Evolutionary conservation across 2,888 invertebrate genomes (phyloP), one percentile per base, ranked within the genome.

Genomic region (Tiliacea citrago): DNA sequence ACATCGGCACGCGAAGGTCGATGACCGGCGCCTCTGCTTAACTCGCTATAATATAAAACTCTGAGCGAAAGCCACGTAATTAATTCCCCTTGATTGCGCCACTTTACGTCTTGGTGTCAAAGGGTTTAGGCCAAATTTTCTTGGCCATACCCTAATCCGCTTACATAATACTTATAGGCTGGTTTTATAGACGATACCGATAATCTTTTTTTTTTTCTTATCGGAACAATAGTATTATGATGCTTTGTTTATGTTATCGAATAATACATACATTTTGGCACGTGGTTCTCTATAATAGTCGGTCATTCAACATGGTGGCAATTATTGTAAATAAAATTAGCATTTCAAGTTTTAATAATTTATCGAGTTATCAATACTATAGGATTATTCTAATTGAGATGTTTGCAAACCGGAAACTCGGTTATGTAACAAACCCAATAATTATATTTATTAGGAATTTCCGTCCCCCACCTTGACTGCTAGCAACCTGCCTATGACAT

Each of bases 1-100:
- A 85, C 91, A 88, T 91, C 88, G 92, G 89, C 94, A 90, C 90
- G 93, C 92, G 76, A 90, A 89, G 95, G 92, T 95, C 92, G 92
- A 89, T 88, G 95, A 93, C 94, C 95, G 91, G 88, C 90, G 92
- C 90, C 84, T 91, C 90, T 90, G 87, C 92, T 90, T 88, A 88
- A 90, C 92, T 90, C 87, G 89, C 88, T 77, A 71, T 91, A 88
- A 92, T 90, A 92, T 92, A 94, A 94, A 92, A 93, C 92, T 39
- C 39, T 92, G 78, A 89, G 91, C 91, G 91, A 93, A 93, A 93
- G 91, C 92, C 87, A 86, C 86, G 87, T 89, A 89, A 92, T 91
- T 90, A 90, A 88, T 86, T 88, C 81, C 82, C 69, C 77, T 73
- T 77, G 70, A 79, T 82, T 84, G 76, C 79, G 74, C 69, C 77